Percentiles rank a stretch among this genome's conserved stretches.
Evolutionary conservation across 2,888 invertebrate genomes (phyloP).

Genomic region (Ditylenchus weischeri): DNA sequence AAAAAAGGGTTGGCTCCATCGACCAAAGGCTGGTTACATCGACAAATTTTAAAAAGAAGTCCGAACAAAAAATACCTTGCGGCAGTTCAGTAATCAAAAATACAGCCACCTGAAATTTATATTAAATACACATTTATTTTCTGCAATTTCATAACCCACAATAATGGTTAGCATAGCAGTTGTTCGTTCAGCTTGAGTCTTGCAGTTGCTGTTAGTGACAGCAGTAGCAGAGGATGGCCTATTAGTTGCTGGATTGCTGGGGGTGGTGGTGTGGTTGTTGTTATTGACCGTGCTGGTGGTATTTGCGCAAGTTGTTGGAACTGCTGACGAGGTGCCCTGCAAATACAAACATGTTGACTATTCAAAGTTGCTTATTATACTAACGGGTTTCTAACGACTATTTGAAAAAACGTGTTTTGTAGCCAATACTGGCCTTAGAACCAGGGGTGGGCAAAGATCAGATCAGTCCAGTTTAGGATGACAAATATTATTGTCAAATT

Average conservation of each 20-base stretch:
- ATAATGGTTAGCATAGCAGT: slow-evolving; percentile 75
- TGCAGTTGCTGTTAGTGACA: slow-evolving; percentile 5
- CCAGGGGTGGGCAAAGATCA: too few species aligned
- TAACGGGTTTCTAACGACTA: too few species aligned
- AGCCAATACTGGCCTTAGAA: too few species aligned
- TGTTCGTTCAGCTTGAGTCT: slow-evolving; percentile 65
- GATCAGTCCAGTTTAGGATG: too few species aligned
- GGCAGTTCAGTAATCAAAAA: slow-evolving; percentile 65
- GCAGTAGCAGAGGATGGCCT: neutral
- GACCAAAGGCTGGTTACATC: too few species aligned
- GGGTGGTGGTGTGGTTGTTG: neutral
- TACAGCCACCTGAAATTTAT: slow-evolving; percentile 63
- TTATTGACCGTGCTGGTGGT: neutral
- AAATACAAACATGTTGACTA: neutral
- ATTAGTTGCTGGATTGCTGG: neutral
- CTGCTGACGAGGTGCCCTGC: neutral
- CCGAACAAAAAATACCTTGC: slow-evolving; percentile 9
- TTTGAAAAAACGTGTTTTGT: too few species aligned
- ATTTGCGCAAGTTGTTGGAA: neutral
- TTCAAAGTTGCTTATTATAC: too few species aligned
- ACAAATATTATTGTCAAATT: too few species aligned
- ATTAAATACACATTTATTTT: too few species aligned
- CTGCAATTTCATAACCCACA: slow-evolving; percentile 49
- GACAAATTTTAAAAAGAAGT: neutral
- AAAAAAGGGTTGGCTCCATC: too few species aligned